Conservation (phyloP, 2,888 invertebrate genomes). For the Chrysina gloriosa region DNA sequence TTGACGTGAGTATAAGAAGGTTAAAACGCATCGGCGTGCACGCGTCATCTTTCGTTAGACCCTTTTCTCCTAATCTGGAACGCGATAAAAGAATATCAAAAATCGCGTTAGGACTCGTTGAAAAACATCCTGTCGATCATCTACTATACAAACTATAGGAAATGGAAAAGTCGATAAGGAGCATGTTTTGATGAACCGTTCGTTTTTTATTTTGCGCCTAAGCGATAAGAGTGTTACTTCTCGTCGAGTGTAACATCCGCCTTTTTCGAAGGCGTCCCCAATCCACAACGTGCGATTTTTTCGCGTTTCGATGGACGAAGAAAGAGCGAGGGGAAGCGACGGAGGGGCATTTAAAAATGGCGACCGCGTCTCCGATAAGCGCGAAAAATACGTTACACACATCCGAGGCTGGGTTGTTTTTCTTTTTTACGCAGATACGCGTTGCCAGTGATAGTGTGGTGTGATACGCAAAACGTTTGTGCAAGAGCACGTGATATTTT, state of each 20-base stretch:
- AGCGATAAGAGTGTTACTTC: constrained; percentile 12
- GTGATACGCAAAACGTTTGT: background rate
- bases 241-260: constrained; percentile 9
- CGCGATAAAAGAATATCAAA: background rate
- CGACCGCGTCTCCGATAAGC: background rate
- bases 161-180: constrained; percentile 10
- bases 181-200: constrained; percentile 15
- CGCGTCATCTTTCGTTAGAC: background rate
- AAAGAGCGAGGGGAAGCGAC: background rate
- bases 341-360: background rate
- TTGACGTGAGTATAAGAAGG: too few species aligned
- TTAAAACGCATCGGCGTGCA: too few species aligned
- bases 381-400: background rate
- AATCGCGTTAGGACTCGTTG: constrained; percentile 8
- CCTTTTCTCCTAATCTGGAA: background rate
- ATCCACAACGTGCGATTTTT: background rate
- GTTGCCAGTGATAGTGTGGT: background rate
- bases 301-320: background rate
- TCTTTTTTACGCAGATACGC: too few species aligned
- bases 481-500: background rate
- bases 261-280: background rate
- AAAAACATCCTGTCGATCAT: constrained; percentile 9
- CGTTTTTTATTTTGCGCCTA: constrained; percentile 12
- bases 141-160: constrained; percentile 15
- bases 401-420: too few species aligned